Base-by-base conservation (phyloP, 2,888 invertebrate species). In the Cryptocephalus primarius region DNA sequence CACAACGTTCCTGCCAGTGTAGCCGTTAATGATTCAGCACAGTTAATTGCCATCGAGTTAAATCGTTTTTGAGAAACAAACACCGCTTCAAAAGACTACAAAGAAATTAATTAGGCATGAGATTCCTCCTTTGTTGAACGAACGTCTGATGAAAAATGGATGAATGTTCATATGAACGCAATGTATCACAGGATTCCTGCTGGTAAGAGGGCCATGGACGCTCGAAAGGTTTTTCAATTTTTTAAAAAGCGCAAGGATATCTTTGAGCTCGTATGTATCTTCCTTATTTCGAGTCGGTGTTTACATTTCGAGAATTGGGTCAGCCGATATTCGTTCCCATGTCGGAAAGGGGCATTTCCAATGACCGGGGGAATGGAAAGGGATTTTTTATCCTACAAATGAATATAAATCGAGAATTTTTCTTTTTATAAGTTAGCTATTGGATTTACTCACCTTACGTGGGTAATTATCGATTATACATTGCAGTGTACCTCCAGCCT, bases 21-120 rank as follows among this genome's bases (percentile, higher is more conserved):
- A 48, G 40, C 44, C 39, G 44, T 42, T 46, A 34, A 43, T 45
- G 43, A 40, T 48, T 45, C 43, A 47, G 42, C 33, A 36, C 48
- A 44, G 46, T 34, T 48, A 50, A 50, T 50, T 50, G 46, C 48
- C 48, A 50, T 48, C 44, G 44, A 48, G 48, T 46, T 43, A 40
- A 50, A 46, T 44, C 40, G 41, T 40, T 48, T 51, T 51, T 33
- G 42, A 48, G 46, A 43, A 51, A 45, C 36, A 47, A 49, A 51
- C 36, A 40, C 33, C 39, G 43, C 40, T 38, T 43, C 41, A 14
- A 48, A 34, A 33, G 40, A 36, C 39, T 38, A 45, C 47, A 45
- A 48, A 49, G 45, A 47, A 45, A 43, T 47, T 51, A 44, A 43
- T 45, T 45, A 51, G 41, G 44, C 44, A 32, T 39, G 49, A 44